phyloP scores from a whole-genome alignment of 2,113 vertebrate species.

The Monopterus albus region DNA sequence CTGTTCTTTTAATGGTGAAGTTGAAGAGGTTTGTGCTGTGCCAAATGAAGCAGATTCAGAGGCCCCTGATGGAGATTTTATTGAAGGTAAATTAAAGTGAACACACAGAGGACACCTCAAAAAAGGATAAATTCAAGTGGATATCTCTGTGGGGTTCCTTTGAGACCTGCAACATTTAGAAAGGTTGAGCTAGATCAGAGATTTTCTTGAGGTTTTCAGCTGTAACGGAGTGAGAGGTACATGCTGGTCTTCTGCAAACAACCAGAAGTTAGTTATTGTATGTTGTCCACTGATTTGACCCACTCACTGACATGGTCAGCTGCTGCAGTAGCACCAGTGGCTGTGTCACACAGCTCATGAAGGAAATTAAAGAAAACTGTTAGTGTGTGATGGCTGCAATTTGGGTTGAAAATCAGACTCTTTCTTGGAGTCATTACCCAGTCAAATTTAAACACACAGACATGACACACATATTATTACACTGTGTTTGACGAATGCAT shows the following conservation, averaged over 20 bases:
- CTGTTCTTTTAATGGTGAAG: slow-evolving; percentile 20
- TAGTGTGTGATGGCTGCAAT: background rate
- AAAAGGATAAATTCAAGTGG: background rate
- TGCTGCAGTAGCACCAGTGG: background rate
- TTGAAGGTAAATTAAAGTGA: slow-evolving; percentile 29
- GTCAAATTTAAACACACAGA: too few relatives aligned
- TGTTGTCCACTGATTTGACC: background rate
- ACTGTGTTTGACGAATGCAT: too few relatives aligned
- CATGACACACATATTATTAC: too few relatives aligned
- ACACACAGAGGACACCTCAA: background rate
- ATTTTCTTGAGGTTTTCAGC: background rate
- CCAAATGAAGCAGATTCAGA: slow-evolving; percentile 4
- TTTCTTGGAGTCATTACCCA: background rate
- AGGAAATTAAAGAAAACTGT: background rate
- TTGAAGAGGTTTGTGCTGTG: background rate
- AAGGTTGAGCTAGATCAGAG: background rate
- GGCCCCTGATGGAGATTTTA: slow-evolving; percentile 18
- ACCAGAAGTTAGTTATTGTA: background rate
- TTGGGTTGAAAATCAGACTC: background rate
- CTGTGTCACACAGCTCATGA: background rate
- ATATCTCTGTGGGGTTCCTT: slow-evolving; percentile 11
- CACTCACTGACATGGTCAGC: background rate
- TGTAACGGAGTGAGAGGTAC: background rate
- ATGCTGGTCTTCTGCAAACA: background rate
- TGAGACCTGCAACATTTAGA: slow-evolving; percentile 1